These are phyloP conservation scores for Rhagoletis pomonella DNA, from an alignment of 1,140 invertebrate species.

Conservation along the genomic window DNA sequence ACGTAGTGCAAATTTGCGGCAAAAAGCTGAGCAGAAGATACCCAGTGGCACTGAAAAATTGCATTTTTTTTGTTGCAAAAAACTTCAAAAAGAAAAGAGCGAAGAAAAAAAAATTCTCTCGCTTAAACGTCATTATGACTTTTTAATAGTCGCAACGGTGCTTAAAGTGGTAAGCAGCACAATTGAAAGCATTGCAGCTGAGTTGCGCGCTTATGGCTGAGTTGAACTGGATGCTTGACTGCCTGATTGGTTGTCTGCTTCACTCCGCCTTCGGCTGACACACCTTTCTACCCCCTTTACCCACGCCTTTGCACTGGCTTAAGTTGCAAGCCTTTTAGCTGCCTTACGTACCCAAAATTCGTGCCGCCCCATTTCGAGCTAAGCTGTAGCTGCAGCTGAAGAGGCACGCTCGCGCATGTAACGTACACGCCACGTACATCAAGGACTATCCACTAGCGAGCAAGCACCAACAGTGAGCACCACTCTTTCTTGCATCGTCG, in stretches of 20 bases:
- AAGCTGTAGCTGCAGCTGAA: neutral
- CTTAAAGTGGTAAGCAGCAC: constrained; percentile 36
- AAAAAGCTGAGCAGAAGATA: neutral
- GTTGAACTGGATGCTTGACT: neutral
- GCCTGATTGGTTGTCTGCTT: neutral
- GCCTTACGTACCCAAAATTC: neutral
- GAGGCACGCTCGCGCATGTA: neutral
- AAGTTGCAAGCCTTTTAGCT: neutral
- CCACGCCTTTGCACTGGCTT: neutral
- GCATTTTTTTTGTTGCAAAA: neutral
- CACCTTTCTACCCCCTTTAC: neutral
- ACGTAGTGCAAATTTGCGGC: constrained; percentile 18
- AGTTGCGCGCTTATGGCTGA: constrained; percentile 17
- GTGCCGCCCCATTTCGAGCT: neutral
- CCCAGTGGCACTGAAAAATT: neutral
- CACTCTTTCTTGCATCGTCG: neutral
- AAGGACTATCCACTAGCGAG: neutral
- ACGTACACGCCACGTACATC: constrained; percentile 4
- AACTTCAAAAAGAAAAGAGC: neutral
- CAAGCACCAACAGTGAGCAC: neutral
- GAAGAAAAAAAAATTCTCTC: too few relatives aligned
- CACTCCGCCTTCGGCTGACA: too few relatives aligned
- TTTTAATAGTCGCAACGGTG: constrained; percentile 25
- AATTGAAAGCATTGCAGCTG: constrained; percentile 17
- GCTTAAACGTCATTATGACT: constrained; percentile 46